phyloP scores from a whole-genome alignment of 2,888 invertebrate species.

The Troides helena region DNA sequence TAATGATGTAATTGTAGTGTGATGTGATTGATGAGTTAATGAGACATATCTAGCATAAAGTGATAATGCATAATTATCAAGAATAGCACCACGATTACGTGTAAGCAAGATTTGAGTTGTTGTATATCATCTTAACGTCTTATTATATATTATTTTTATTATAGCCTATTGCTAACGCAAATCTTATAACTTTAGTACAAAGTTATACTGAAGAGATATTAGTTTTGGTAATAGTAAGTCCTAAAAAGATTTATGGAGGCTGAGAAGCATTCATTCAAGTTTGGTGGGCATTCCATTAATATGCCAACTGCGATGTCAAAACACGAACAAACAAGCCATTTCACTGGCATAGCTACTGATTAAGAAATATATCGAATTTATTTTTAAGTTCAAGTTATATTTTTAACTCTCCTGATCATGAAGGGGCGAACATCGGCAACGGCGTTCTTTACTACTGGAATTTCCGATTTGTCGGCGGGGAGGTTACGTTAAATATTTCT shows the following conservation, averaged over 20 bases:
- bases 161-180: no score
- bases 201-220: not conserved
- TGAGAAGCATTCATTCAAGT: constrained; percentile 12
- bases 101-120: no score
- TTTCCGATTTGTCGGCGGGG: constrained; percentile 24
- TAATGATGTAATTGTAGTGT: no score
- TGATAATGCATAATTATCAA: no score
- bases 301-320: constrained; percentile 15
- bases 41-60: no score
- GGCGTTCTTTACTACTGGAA: constrained; percentile 18
- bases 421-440: constrained; percentile 5
- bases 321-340: constrained; percentile 13
- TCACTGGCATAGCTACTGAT: constrained; percentile 14
- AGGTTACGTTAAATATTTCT: constrained; percentile 23
- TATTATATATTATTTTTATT: no score
- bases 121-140: no score
- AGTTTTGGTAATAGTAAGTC: not conserved
- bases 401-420: constrained; percentile 13
- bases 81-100: no score
- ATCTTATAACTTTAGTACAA: no score
- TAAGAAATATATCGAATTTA: constrained; percentile 18
- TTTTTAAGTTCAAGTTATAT: constrained; percentile 12
- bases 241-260: not conserved
- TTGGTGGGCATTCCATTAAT: constrained; percentile 11
- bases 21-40: no score